phyloP scores from a whole-genome alignment of 1,140 invertebrate genomes.

The Anagrus nilaparvatae region DNA sequence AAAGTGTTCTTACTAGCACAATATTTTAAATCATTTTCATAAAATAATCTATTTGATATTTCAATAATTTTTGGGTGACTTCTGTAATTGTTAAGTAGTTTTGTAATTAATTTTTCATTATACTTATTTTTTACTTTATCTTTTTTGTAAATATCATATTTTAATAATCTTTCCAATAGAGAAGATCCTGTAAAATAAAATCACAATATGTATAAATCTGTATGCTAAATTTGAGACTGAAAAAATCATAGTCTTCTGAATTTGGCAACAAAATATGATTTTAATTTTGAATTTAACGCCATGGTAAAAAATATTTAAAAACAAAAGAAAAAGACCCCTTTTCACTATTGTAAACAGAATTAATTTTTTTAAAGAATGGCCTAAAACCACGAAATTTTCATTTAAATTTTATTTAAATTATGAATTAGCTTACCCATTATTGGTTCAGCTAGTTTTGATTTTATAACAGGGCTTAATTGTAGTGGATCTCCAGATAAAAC shows the following conservation, averaged over 20 bases:
- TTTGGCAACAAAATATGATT: no score
- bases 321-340: not conserved
- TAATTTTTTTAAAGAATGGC: no score
- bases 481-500: constrained; percentile 75
- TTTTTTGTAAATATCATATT: constrained; percentile 39
- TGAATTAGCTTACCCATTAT: constrained; percentile 24
- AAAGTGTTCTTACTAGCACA: constrained; percentile 21
- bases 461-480: constrained; percentile 69
- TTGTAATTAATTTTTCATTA: constrained; percentile 51
- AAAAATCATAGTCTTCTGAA: no score
- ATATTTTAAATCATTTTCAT: constrained; percentile 43
- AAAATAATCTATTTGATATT: constrained; percentile 55
- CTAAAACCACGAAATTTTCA: no score
- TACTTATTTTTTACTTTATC: constrained; percentile 42
- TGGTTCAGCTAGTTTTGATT: constrained; percentile 42
- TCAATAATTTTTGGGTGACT: constrained; percentile 50
- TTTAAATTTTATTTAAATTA: no score
- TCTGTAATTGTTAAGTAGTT: constrained; percentile 56
- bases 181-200: constrained; percentile 34
- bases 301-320: no score
- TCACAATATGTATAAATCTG: not conserved
- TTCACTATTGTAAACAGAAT: constrained; percentile 1
- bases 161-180: constrained; percentile 49
- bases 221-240: no score
- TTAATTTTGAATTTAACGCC: no score